These are phyloP conservation scores for Cottoperca gobio DNA, from an alignment of 2,797 vertebrate species.

Conservation along the genomic window DNA sequence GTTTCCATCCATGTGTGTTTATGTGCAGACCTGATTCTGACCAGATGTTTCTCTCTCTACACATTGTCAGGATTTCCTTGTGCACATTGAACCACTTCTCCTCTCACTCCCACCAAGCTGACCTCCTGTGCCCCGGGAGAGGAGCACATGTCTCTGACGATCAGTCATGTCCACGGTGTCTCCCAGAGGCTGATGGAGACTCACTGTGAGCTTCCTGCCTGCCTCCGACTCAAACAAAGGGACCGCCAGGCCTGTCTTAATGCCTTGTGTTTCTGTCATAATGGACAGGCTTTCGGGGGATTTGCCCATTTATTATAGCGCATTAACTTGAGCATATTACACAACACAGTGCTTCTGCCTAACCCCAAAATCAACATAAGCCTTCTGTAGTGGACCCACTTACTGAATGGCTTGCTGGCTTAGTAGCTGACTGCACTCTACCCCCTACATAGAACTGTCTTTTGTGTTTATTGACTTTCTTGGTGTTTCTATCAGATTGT, in stretches of 20 bases:
- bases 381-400: constrained; percentile 62
- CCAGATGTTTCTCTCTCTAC: constrained; percentile 40
- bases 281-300: constrained; percentile 72
- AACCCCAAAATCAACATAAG: constrained; percentile 69
- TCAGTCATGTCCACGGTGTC: constrained; percentile 53
- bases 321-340: constrained; percentile 77
- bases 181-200: constrained; percentile 57
- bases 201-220: constrained; percentile 45
- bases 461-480: constrained; percentile 51
- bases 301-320: constrained; percentile 77
- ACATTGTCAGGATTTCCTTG: constrained; percentile 16
- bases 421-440: constrained; percentile 37
- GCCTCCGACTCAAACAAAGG: constrained; percentile 57
- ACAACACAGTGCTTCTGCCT: constrained; percentile 62
- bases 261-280: constrained; percentile 74
- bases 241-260: constrained; percentile 56
- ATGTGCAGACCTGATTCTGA: constrained; percentile 23
- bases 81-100: constrained; percentile 8
- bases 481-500: constrained; percentile 28
- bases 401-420: constrained; percentile 46
- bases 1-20: not conserved
- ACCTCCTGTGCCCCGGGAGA: constrained; percentile 28
- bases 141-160: constrained; percentile 53
- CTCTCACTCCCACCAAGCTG: constrained; percentile 28
- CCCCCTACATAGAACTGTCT: constrained; percentile 33